phyloP scores from a whole-genome alignment of 2,797 vertebrate genomes.

The Gymnocypris eckloni region DNA sequence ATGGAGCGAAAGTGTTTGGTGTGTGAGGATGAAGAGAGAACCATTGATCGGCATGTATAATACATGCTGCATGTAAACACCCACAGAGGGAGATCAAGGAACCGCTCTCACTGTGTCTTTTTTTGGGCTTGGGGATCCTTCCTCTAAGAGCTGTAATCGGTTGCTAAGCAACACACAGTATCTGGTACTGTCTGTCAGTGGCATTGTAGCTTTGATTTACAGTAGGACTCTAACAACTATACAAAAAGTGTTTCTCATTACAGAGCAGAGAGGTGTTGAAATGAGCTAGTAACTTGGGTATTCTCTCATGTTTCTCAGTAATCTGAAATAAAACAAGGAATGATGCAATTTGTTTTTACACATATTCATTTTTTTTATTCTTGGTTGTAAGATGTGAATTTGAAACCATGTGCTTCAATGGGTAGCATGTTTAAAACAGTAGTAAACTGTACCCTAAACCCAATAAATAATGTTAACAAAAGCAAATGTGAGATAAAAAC shows the following conservation, averaged over 20 bases:
- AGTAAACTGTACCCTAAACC: no score
- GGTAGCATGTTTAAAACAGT: no score
- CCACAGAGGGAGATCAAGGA: constrained; percentile 56
- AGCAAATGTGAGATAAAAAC: no score
- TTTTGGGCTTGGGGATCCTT: constrained; percentile 58
- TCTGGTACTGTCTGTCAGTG: constrained; percentile 58
- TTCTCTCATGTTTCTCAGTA: not conserved
- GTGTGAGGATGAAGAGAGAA: constrained; percentile 22
- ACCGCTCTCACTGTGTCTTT: constrained; percentile 40
- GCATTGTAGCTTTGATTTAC: constrained; percentile 45
- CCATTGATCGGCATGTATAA: constrained; percentile 26
- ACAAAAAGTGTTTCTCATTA: not conserved
- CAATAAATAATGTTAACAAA: no score
- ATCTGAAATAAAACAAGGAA: not conserved
- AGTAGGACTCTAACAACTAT: constrained; percentile 33
- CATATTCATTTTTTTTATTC: no score
- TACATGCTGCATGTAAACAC: constrained; percentile 47
- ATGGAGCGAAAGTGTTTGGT: not conserved
- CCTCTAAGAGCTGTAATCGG: constrained; percentile 58
- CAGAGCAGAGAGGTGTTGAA: not conserved
- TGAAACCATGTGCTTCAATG: no score
- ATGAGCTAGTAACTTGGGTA: not conserved
- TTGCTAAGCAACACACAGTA: constrained; percentile 65
- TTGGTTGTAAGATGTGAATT: not conserved
- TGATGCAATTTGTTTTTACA: not conserved